These are phyloP conservation scores for Rutilus rutilus DNA, from an alignment of 2,113 vertebrate species.

Conservation along the genomic window DNA sequence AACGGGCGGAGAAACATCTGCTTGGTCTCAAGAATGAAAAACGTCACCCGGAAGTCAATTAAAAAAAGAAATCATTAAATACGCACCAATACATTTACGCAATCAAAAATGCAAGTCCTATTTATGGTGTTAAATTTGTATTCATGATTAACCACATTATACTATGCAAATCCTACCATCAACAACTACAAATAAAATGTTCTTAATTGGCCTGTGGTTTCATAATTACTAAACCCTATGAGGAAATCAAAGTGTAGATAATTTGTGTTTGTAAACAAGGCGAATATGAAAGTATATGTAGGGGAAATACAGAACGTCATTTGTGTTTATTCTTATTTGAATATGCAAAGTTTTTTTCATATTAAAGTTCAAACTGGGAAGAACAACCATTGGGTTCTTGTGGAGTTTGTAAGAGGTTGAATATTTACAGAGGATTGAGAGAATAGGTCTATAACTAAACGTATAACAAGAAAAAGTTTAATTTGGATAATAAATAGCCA, in stretches of 20 bases:
- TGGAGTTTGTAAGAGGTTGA: neutral
- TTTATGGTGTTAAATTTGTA: neutral
- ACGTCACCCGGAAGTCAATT: neutral
- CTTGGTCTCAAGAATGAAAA: constrained; percentile 4
- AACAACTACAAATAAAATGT: neutral
- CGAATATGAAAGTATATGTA: neutral
- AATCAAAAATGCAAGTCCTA: neutral
- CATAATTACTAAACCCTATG: neutral
- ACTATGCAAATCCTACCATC: neutral
- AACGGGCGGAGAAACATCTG: neutral
- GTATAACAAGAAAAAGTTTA: neutral
- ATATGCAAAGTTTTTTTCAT: neutral
- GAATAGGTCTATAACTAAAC: neutral
- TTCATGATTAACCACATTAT: neutral
- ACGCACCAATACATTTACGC: neutral
- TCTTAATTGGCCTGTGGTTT: neutral
- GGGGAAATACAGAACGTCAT: constrained; percentile 5
- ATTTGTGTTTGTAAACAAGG: neutral
- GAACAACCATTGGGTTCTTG: neutral
- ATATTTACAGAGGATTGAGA: constrained; percentile 4
- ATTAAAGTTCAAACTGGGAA: neutral
- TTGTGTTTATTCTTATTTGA: neutral
- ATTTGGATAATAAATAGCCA: neutral
- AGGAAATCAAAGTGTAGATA: neutral
- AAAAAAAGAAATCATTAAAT: neutral